Percentiles rank a stretch among this genome's conserved stretches.
Evolutionary conservation across 1,140 invertebrate species (phyloP).

Genomic region (Polyergus mexicanus): DNA sequence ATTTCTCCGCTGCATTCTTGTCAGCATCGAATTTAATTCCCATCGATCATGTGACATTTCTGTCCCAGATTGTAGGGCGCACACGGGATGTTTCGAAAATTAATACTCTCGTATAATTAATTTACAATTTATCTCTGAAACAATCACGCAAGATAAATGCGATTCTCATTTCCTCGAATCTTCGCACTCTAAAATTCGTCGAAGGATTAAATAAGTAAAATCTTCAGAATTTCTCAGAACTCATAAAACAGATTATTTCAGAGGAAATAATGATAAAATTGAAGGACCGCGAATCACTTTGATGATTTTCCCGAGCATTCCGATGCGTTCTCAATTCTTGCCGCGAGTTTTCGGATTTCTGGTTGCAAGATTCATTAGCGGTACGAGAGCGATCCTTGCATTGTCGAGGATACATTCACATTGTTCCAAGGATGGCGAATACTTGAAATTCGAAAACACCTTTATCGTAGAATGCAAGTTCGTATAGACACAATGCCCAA

Average conservation of each 20-base stretch:
- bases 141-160: background rate
- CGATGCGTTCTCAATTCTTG: background rate
- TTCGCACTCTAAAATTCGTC: background rate
- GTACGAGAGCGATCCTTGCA: background rate
- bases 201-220: background rate
- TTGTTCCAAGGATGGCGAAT: background rate
- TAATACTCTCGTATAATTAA: background rate
- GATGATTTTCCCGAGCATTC: background rate
- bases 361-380: background rate
- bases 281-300: background rate
- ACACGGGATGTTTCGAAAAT: background rate
- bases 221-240: background rate
- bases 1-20: conserved; percentile 17
- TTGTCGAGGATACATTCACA: conserved; percentile 4
- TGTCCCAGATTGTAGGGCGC: conserved; percentile 1
- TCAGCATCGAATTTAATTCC: conserved; percentile 35
- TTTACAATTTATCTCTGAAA: background rate
- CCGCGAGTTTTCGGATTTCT: background rate
- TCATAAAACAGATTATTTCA: background rate
- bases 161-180: background rate
- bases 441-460: conserved; percentile 24
- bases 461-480: conserved; percentile 24
- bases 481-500: background rate
- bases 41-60: conserved; percentile 39
- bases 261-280: background rate